phyloP scores from a whole-genome alignment of 2,888 invertebrate genomes.

The Caenorhabditis afra region DNA sequence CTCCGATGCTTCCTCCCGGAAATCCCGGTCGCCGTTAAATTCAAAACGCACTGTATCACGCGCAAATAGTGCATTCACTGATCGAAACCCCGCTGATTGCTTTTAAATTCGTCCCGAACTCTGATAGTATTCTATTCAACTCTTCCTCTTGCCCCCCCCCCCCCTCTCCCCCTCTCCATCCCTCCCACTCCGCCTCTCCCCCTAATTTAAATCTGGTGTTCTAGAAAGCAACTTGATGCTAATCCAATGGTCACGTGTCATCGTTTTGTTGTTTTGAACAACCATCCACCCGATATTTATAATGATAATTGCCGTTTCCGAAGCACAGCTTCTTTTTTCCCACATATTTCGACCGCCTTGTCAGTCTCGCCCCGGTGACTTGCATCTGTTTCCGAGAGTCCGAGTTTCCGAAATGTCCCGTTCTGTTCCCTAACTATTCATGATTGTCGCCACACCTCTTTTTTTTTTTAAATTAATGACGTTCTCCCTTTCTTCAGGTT shows the following conservation, averaged over 20 bases:
- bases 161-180: too few species aligned
- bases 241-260: neutral
- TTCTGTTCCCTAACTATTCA: too few species aligned
- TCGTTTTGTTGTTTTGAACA: slow-evolving; percentile 21
- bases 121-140: too few species aligned
- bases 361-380: neutral
- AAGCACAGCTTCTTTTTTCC: slow-evolving; percentile 30
- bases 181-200: neutral
- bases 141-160: too few species aligned
- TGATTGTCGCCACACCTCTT: too few species aligned
- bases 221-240: neutral
- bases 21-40: too few species aligned
- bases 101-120: too few species aligned
- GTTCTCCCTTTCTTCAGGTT: too few species aligned
- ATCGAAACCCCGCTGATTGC: too few species aligned
- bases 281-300: neutral
- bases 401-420: neutral
- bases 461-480: too few species aligned
- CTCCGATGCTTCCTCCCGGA: neutral
- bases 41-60: too few species aligned
- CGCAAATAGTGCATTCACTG: too few species aligned
- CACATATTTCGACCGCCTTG: neutral
- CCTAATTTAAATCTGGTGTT: slow-evolving; percentile 3
- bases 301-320: neutral
- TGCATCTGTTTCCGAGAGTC: neutral